These are phyloP conservation scores for Pinna nobilis DNA, from an alignment of 1,140 invertebrate genomes.

Conservation along the genomic window DNA sequence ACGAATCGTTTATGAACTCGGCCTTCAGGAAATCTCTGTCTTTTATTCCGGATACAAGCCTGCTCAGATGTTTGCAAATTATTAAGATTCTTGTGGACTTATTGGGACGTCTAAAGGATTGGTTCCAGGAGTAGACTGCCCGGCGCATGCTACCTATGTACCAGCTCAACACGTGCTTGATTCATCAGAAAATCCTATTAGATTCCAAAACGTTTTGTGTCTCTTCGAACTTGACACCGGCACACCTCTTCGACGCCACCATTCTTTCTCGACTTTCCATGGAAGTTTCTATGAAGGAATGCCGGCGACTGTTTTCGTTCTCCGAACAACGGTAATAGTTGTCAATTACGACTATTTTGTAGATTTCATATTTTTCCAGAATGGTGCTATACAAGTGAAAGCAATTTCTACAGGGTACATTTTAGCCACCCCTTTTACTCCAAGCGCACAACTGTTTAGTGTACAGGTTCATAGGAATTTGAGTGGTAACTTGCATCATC, in stretches of 20 bases:
- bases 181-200: constrained; percentile 30
- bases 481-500: constrained; percentile 61
- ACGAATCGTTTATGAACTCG: constrained; percentile 60
- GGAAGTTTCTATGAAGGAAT: constrained; percentile 47
- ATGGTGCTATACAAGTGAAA: constrained; percentile 59
- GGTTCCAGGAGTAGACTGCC: constrained; percentile 59
- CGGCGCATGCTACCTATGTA: constrained; percentile 56
- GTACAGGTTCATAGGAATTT: constrained; percentile 49
- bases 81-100: constrained; percentile 46
- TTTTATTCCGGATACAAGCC: constrained; percentile 59
- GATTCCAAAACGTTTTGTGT: constrained; percentile 42
- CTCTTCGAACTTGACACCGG: constrained; percentile 57
- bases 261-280: constrained; percentile 22
- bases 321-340: constrained; percentile 52
- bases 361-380: constrained; percentile 66
- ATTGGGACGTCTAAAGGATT: constrained; percentile 43
- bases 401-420: constrained; percentile 62
- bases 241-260: constrained; percentile 50
- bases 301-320: constrained; percentile 45
- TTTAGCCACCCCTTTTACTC: constrained; percentile 37
- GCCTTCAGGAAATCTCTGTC: constrained; percentile 60
- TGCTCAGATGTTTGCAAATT: constrained; percentile 42
- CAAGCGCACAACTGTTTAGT: constrained; percentile 46
- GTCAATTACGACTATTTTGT: constrained; percentile 67
- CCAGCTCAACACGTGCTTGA: constrained; percentile 44